These are phyloP conservation scores for Eupsilia transversa DNA, from an alignment of 2,888 invertebrate genomes.

Conservation along the genomic window DNA sequence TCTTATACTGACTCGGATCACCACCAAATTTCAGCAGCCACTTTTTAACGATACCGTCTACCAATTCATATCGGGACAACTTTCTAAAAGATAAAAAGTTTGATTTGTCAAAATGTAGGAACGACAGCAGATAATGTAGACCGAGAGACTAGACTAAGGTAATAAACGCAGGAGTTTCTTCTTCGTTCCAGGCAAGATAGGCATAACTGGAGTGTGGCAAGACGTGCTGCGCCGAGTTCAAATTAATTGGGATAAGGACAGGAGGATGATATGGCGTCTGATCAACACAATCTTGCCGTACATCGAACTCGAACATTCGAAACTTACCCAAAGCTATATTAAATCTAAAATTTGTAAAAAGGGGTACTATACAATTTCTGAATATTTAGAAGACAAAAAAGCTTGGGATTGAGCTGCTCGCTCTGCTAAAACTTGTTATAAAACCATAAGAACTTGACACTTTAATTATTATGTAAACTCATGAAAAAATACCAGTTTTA, in stretches of 20 bases:
- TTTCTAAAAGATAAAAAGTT: slow-evolving; percentile 66
- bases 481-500: no score
- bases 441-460: no score
- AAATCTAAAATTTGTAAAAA: no score
- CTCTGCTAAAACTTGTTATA: no score
- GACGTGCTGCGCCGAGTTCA: neutral
- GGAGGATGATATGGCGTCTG: neutral
- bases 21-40: slow-evolving; percentile 84
- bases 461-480: no score
- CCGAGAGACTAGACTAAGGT: no score
- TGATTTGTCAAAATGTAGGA: neutral
- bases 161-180: neutral
- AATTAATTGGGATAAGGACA: neutral
- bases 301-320: no score
- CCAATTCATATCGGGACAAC: slow-evolving; percentile 82
- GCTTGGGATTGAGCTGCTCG: no score
- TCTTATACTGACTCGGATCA: slow-evolving; percentile 84
- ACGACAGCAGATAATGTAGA: neutral
- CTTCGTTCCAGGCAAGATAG: neutral
- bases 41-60: slow-evolving; percentile 79
- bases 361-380: no score
- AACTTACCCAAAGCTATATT: no score
- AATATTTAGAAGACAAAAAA: no score
- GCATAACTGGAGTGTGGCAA: neutral
- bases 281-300: no score